phyloP scores from a whole-genome alignment of 2,113 vertebrate species.

The Platycercus adscitus region DNA sequence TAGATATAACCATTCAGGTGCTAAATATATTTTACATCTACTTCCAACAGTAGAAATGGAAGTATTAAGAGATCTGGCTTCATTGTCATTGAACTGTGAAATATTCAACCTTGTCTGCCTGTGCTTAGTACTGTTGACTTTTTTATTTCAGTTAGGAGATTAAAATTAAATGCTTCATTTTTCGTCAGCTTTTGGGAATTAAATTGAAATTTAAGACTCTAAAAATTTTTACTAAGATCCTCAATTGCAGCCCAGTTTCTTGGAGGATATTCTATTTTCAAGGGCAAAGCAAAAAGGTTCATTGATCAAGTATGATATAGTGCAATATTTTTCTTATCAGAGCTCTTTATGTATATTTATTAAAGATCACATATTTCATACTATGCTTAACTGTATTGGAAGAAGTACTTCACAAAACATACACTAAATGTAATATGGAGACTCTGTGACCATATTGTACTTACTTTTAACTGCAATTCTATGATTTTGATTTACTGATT shows the following conservation, averaged over 20 bases:
- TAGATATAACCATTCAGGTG: constrained; percentile 84
- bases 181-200: constrained; percentile 89
- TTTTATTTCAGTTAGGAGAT: constrained; percentile 92
- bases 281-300: constrained; percentile 73
- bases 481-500: constrained; percentile 63
- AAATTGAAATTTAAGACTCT: constrained; percentile 86
- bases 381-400: constrained; percentile 61
- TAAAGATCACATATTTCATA: constrained; percentile 73
- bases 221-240: constrained; percentile 76
- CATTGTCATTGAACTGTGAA: constrained; percentile 85
- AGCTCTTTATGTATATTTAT: constrained; percentile 76
- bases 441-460: constrained; percentile 59
- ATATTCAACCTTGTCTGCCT: constrained; percentile 87
- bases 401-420: constrained; percentile 69
- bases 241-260: constrained; percentile 76
- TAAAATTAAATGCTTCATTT: constrained; percentile 94
- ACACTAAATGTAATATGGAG: constrained; percentile 65
- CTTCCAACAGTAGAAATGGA: constrained; percentile 77
- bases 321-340: constrained; percentile 69
- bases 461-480: constrained; percentile 60
- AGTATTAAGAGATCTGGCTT: constrained; percentile 85
- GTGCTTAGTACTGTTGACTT: constrained; percentile 89
- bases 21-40: constrained; percentile 86
- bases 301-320: constrained; percentile 76
- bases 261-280: constrained; percentile 68